phyloP scores from a whole-genome alignment of 2,888 invertebrate genomes.

The Ethmia dodecea region DNA sequence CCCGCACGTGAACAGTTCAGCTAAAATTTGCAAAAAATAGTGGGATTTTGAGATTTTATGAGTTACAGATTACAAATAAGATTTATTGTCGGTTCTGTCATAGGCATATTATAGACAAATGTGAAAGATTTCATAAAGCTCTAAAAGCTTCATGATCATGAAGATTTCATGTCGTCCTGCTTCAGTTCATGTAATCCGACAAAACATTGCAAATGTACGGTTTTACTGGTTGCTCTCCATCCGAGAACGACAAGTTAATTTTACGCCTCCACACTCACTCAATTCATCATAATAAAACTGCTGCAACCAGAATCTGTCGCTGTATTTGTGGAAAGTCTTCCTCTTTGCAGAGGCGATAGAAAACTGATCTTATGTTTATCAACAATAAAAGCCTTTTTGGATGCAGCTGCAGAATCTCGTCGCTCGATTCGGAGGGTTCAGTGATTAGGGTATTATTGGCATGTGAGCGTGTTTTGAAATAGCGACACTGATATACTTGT shows the following conservation, averaged over 20 bases:
- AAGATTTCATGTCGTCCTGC: background rate
- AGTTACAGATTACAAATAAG: no score
- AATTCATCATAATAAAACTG: constrained; percentile 45
- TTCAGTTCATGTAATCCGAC: constrained; percentile 3
- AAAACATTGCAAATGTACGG: constrained; percentile 20
- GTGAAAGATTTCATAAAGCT: no score
- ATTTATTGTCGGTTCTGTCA: no score
- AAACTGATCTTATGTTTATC: background rate
- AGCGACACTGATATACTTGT: constrained; percentile 55
- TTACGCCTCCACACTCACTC: constrained; percentile 40
- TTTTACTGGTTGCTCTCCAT: background rate
- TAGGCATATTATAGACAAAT: no score
- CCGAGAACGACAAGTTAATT: constrained; percentile 31
- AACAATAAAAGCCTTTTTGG: no score
- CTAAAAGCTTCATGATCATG: no score
- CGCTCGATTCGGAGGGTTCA: constrained; percentile 51
- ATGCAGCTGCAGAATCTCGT: constrained; percentile 17
- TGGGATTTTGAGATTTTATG: no score
- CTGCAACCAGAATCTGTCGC: constrained; percentile 30
- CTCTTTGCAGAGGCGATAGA: background rate
- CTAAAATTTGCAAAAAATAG: no score
- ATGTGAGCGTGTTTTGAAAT: constrained; percentile 57
- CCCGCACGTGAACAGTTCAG: no score
- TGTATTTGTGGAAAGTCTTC: constrained; percentile 28
- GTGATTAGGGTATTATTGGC: constrained; percentile 62